Base-by-base conservation (phyloP, 1,140 invertebrate species). In the Varroa destructor region DNA sequence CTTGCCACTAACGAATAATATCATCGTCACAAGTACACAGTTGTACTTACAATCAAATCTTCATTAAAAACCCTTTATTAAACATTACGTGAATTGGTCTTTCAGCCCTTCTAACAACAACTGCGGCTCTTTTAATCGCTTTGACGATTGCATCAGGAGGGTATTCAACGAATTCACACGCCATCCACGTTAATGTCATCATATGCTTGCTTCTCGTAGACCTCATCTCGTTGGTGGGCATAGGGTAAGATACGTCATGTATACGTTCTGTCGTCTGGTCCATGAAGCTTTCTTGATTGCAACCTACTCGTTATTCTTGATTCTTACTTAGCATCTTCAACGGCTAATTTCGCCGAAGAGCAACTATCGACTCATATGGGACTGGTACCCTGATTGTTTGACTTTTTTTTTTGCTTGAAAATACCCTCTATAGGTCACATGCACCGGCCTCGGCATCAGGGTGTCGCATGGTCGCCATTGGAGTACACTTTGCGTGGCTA, bases 151-250 rank as follows among this genome's bases (percentile, higher is more conserved):
- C 61, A 14, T 43, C 40, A 14, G 61, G 61, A n/a, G 88, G 88
- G 1, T 84, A 74, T 1, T 85, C 88, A 74, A 94, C 91, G 1
- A 96, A 97, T 77, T 90, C 90, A 4, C 96, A 95, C 79, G 90
- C 87, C 43, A 97, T 97, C 71, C 89, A 94, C 77, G 91, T 93
- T 77, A 94, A 97, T 80, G 83, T 96, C 0, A 87, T 94, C 0
- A 84, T 93, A 55, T 91, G 88, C 75, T 86, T 96, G 1, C 89
- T 97, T 77, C 80, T 91, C 61, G 87, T 87, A 0, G 87, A 95
- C 77, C 78, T 92, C 6, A 79, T 96, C 0, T 97, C 93, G 78
- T 82, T 97, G 5, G 83, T 95, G 12, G 89, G 61, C 12, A 67
- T 67, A 67, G 12, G 61, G 61, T 67, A 37, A 67, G 61, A 25